Percentiles rank a stretch among this genome's conserved stretches.
Conservation (phyloP, 37 sponge, comb jelly and placozoan species). For the Theonella swinhoei region DNA sequence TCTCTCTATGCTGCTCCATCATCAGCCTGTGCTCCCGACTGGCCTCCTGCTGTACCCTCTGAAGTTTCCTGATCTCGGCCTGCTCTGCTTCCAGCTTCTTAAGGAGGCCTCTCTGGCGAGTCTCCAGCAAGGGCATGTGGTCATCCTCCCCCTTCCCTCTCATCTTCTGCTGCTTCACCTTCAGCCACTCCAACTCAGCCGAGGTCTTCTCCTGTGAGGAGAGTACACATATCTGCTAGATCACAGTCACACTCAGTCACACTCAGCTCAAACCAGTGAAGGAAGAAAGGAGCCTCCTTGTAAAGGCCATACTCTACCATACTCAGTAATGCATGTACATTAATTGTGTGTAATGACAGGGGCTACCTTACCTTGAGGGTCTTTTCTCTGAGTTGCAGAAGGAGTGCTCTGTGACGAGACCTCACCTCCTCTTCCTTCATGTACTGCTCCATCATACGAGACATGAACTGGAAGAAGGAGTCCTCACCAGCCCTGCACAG, state of each 20-base stretch:
- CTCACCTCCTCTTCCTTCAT: constrained; percentile 80
- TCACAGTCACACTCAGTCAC: too few relatives aligned
- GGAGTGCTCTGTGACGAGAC: constrained; percentile 74
- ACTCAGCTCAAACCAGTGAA: too few relatives aligned
- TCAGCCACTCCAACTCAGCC: constrained; percentile 76
- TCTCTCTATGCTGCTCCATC: constrained; percentile 74
- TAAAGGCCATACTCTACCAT: too few relatives aligned
- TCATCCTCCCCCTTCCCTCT: constrained; percentile 86
- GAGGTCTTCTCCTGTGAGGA: constrained; percentile 57
- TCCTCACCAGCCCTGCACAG: constrained; percentile 20
- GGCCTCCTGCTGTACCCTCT: constrained; percentile 62
- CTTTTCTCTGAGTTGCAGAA: constrained; percentile 84
- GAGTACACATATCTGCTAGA: constrained; percentile 51
- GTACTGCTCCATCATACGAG: constrained; percentile 71
- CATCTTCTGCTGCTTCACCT: constrained; percentile 53
- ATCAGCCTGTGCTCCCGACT: constrained; percentile 72
- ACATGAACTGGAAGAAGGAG: constrained; percentile 66
- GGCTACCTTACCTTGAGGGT: constrained; percentile 75
- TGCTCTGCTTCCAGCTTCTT: constrained; percentile 71
- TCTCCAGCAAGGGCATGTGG: constrained; percentile 79
- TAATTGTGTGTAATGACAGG: too few relatives aligned
- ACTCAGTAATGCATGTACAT: too few relatives aligned
- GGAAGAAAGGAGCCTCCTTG: too few relatives aligned
- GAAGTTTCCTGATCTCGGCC: constrained; percentile 82
- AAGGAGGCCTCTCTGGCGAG: constrained; percentile 69